Evolutionary conservation across 2,113 vertebrate genomes (phyloP), one percentile per base, ranked within the genome.

Genomic region (Corythornis madagascariensis): DNA sequence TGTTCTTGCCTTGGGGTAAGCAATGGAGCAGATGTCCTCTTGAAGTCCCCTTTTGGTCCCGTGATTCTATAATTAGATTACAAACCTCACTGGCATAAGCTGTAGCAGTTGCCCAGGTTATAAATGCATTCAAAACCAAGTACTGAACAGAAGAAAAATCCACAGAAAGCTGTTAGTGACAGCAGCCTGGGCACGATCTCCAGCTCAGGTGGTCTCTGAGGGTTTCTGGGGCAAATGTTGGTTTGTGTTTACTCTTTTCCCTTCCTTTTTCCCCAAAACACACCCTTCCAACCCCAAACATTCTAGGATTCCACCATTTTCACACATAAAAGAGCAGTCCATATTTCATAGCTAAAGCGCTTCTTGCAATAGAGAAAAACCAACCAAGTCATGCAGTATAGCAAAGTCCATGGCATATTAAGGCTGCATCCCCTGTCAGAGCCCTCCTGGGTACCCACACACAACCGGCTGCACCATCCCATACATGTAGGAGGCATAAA

Each of bases 61-160:
- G 64, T 10, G 81, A 56, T 35, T 35, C 59, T 66, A n/a, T 48
- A 55, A 35, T 43, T 35, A 81, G 73, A 9, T 5, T 22, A 56
- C 86, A 85, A 70, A 81, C 59, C 64, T 59, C 53, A 8, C 31
- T 26, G 73, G 22, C 84, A 26, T 10, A 13, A 76, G 59, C 64
- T 59, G 33, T 3, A 71, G 70, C 56, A 40, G 52, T 50, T 48
- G 57, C 76, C 48, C 38, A 24, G 53, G 38, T 42, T 19, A 43
- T 3, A 42, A 45, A 63, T 0, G 1, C 1, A 0, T 25, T 16
- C 2, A 9, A 26, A 70, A 28, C 63, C 65, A 31, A 5, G 5
- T 31, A 53, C 48, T 20, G 60, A 29, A 9, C 4, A 2, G 31
- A 56, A 47, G 16, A 15, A 28, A 71, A 56, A 5, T 9, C 47